Percentiles rank a stretch among this genome's conserved stretches.
Evolutionary conservation across 2,888 invertebrate species (phyloP).

Genomic region (Dolomedes plantarius): DNA sequence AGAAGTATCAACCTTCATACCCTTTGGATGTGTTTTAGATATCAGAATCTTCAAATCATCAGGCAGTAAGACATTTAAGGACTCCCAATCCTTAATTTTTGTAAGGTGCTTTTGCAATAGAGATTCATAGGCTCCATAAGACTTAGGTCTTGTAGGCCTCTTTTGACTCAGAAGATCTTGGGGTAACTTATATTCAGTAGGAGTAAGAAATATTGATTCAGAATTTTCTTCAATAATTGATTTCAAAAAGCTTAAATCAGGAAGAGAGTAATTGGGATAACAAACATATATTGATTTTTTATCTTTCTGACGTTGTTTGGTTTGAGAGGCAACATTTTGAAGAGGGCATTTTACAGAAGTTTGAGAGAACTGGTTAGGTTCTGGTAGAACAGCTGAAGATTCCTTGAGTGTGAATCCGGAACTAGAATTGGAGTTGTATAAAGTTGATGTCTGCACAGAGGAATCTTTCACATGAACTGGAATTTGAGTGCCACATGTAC

Average conservation of each 20-base stretch:
- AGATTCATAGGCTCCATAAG: conserved; percentile 88
- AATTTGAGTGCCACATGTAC: conserved; percentile 74
- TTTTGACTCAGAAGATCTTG: conserved; percentile 50
- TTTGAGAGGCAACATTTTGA: conserved; percentile 39
- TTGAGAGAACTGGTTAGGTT: conserved; percentile 46
- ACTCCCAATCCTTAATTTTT: conserved; percentile 95
- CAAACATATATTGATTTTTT: conserved; percentile 86
- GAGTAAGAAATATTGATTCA: conserved; percentile 70
- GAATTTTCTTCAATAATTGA: conserved; percentile 76
- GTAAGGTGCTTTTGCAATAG: conserved; percentile 87
- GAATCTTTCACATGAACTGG: conserved; percentile 74
- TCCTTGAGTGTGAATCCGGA: conserved; percentile 68
- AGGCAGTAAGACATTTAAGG: conserved; percentile 90
- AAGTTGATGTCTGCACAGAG: conserved; percentile 74
- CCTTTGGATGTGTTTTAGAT: conserved; percentile 53
- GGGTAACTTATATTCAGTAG: conserved; percentile 72
- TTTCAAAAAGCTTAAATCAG: conserved; percentile 88
- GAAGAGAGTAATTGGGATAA: conserved; percentile 92
- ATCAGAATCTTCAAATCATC: conserved; percentile 80
- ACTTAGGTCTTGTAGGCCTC: conserved; percentile 81
- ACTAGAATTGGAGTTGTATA: conserved; percentile 37
- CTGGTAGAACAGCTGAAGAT: conserved; percentile 40
- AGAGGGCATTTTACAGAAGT: conserved; percentile 31
- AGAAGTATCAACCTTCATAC: conserved; percentile 33
- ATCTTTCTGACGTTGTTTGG: conserved; percentile 33